Evolutionary conservation across 2,113 vertebrate genomes (phyloP).

Genomic region (Archilochus colubris): DNA sequence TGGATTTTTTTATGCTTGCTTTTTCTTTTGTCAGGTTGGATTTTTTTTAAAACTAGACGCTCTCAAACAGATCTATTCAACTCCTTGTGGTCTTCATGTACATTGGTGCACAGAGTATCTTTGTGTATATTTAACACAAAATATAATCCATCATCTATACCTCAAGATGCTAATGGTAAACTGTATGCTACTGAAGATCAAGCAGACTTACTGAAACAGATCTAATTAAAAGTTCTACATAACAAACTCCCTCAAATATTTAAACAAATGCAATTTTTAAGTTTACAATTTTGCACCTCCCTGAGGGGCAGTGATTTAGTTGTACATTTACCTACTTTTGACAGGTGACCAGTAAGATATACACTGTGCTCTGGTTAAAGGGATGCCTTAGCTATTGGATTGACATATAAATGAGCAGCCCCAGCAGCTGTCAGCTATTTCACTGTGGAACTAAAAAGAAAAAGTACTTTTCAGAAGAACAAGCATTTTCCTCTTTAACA

Average conservation of each 20-base stretch:
- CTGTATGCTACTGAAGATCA: background rate
- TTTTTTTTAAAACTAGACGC: background rate
- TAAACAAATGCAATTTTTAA: background rate
- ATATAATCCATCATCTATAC: background rate
- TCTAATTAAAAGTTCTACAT: background rate
- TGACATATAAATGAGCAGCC: background rate
- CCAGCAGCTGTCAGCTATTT: background rate
- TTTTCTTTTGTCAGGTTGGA: no score
- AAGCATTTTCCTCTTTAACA: background rate
- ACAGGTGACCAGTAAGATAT: background rate
- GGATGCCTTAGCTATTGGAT: background rate
- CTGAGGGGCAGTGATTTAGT: background rate
- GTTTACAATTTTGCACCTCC: background rate
- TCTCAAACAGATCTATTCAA: background rate
- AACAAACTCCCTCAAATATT: background rate
- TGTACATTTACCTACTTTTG: background rate
- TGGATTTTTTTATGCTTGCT: background rate
- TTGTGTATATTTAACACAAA: background rate
- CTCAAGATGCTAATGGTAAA: background rate
- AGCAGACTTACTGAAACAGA: background rate
- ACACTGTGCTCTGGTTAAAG: background rate
- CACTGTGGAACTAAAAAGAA: background rate
- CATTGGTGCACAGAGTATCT: background rate
- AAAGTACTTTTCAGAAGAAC: background rate
- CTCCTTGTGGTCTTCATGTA: background rate